Percentiles rank a stretch among this genome's conserved stretches.
These are phyloP conservation scores for Eristalinus aeneus DNA, from an alignment of 2,888 invertebrate genomes.

Conservation along the genomic window DNA sequence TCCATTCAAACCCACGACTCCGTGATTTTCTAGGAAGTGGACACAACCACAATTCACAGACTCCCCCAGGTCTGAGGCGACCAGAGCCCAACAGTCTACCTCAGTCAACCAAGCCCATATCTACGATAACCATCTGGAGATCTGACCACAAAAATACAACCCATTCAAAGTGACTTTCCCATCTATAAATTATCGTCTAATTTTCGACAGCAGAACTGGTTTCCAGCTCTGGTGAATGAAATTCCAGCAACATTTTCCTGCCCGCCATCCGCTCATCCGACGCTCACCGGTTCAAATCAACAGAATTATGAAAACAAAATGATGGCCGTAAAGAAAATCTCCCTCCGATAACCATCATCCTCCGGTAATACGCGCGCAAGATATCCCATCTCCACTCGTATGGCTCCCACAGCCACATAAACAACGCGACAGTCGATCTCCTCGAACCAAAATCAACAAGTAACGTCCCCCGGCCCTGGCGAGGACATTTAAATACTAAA, in stretches of 20 bases:
- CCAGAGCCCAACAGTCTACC: slow-evolving; percentile 50
- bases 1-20: neutral
- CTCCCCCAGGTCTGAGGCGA: slow-evolving; percentile 42
- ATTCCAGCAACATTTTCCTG: slow-evolving; percentile 41
- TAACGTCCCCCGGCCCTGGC: slow-evolving; percentile 39
- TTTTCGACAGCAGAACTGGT: slow-evolving; percentile 27
- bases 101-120: slow-evolving; percentile 27
- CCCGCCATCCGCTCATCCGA: neutral
- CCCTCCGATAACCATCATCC: slow-evolving; percentile 59
- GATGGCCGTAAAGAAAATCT: slow-evolving; percentile 59
- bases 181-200: slow-evolving; percentile 50
- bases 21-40: neutral
- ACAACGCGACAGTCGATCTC: slow-evolving; percentile 29
- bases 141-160: slow-evolving; percentile 7
- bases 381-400: slow-evolving; percentile 41
- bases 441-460: slow-evolving; percentile 42
- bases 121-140: slow-evolving; percentile 40
- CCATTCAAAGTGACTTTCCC: slow-evolving; percentile 47
- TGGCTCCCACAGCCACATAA: slow-evolving; percentile 42
- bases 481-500: slow-evolving; percentile 61
- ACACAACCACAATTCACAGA: neutral
- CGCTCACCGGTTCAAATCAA: slow-evolving; percentile 24
- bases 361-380: slow-evolving; percentile 53
- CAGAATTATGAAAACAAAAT: slow-evolving; percentile 63
- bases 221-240: slow-evolving; percentile 38